Evolutionary conservation across 2,113 vertebrate genomes (phyloP).

Genomic region (Lanius ludovicianus): DNA sequence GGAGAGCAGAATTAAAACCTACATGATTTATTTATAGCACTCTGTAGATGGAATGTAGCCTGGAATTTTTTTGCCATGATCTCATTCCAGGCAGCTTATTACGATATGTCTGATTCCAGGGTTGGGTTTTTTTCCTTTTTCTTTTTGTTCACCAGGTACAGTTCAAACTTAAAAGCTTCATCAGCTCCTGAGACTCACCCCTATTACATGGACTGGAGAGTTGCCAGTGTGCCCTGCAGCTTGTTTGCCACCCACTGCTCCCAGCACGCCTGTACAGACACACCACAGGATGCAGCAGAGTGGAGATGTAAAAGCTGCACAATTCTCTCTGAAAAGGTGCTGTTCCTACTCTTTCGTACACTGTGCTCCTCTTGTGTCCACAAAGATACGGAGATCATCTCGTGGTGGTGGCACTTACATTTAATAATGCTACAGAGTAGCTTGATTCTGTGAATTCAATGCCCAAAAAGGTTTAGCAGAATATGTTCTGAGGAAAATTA

Average conservation of each 20-base stretch:
- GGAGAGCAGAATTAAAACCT: background rate
- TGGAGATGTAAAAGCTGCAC: background rate
- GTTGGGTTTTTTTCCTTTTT: background rate
- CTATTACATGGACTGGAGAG: slow-evolving; percentile 27
- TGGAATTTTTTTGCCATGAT: background rate
- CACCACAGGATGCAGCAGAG: background rate
- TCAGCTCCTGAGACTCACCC: background rate
- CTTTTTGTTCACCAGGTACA: slow-evolving; percentile 17
- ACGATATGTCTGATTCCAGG: background rate
- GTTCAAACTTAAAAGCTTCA: background rate
- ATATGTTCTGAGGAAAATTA: background rate
- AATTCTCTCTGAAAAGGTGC: background rate
- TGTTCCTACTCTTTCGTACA: background rate
- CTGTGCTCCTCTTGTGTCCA: background rate
- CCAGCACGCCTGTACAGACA: background rate
- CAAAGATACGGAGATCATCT: background rate
- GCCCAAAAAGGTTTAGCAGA: background rate
- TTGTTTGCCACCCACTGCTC: slow-evolving; percentile 23
- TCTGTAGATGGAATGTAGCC: background rate
- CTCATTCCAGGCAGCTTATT: background rate
- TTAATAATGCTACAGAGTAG: background rate
- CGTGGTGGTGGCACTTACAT: background rate
- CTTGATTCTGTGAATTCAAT: background rate
- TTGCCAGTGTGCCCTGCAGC: slow-evolving; percentile 18
- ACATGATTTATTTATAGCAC: background rate